Evolutionary conservation across 1,140 invertebrate species (phyloP), one percentile per base, ranked within the genome.

Genomic region (Papilio polyxenes): DNA sequence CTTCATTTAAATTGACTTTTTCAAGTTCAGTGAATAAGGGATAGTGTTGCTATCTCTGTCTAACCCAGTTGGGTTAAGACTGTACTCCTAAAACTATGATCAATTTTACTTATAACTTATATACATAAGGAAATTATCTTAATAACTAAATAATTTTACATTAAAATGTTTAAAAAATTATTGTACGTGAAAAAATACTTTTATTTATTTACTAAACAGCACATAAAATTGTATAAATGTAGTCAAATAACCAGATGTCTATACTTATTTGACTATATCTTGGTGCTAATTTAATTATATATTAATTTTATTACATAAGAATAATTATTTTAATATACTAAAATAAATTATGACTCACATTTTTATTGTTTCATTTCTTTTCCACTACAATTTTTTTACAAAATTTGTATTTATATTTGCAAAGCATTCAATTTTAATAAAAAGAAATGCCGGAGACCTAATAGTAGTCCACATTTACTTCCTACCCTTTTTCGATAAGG

Each of bases 331-430:
- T 59, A 59, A 59, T 59, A 20, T 59, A 59, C n/a, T 59, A 59
- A 82, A 84, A 72, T 82, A 84, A 84, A 84, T 77, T 77, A 82
- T 80, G 80, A 84, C 83, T 84, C 82, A 82, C 81, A 80, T 51
- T 82, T 56, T 72, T 37, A 56, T 75, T 78, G 40, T 74, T 72
- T 82, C 77, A 74, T 49, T 81, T 69, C 69, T 65, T 65, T 3
- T 13, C n/a, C 51, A 72, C 48, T 62, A 44, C 40, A 31, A 31
- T 31, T 31, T 31, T 44, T 44, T 44, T 44, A 44, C 40, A 44
- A 44, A 31, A 44, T 44, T n/a, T n/a, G n/a, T n/a, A n/a, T n/a
- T n/a, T n/a, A n/a, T n/a, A n/a, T n/a, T n/a, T 75, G 23, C 23
- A 31, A 31, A 31, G 23, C 23, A 31, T 31, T 31, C 23, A 31